These are phyloP conservation scores for Drosophila nebulosa DNA, from an alignment of 1,140 invertebrate genomes.

Conservation along the genomic window DNA sequence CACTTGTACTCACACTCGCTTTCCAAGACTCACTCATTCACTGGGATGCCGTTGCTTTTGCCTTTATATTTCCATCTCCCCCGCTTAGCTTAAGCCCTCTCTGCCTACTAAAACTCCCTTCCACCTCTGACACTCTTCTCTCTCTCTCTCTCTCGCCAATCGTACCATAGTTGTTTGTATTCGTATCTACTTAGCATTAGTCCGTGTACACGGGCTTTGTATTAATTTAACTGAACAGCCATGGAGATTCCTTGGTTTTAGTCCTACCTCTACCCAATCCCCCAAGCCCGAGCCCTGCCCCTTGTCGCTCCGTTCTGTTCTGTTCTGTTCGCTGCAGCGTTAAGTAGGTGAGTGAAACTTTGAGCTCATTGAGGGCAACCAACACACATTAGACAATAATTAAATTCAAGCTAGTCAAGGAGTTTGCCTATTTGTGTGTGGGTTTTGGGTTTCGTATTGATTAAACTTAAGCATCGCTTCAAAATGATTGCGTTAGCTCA, in stretches of 20 bases:
- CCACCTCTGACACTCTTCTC: neutral
- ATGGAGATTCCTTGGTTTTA: conserved; percentile 6
- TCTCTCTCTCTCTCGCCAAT: conserved; percentile 21
- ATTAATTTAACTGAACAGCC: conserved; percentile 74
- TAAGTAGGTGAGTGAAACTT: conserved; percentile 30
- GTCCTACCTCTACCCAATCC: neutral
- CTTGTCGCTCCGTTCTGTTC: neutral
- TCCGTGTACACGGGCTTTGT: conserved; percentile 68
- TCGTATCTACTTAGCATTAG: conserved; percentile 66
- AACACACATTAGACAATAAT: conserved; percentile 30
- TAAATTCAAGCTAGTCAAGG: conserved; percentile 36
- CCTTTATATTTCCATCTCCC: conserved; percentile 40
- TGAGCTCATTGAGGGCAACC: conserved; percentile 29
- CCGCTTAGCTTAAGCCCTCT: conserved; percentile 59
- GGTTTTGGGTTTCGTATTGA: conserved; percentile 2
- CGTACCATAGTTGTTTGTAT: conserved; percentile 29
- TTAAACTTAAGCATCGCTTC: neutral
- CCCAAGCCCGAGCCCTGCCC: neutral
- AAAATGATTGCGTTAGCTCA: neutral
- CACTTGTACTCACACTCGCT: conserved; percentile 1
- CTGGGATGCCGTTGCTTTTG: conserved; percentile 4
- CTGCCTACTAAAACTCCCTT: neutral
- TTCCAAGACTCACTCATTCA: neutral
- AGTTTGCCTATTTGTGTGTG: conserved; percentile 23
- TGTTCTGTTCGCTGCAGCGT: conserved; percentile 3